These are phyloP conservation scores for Butorides virescens DNA, from an alignment of 2,113 vertebrate species.

Conservation along the genomic window DNA sequence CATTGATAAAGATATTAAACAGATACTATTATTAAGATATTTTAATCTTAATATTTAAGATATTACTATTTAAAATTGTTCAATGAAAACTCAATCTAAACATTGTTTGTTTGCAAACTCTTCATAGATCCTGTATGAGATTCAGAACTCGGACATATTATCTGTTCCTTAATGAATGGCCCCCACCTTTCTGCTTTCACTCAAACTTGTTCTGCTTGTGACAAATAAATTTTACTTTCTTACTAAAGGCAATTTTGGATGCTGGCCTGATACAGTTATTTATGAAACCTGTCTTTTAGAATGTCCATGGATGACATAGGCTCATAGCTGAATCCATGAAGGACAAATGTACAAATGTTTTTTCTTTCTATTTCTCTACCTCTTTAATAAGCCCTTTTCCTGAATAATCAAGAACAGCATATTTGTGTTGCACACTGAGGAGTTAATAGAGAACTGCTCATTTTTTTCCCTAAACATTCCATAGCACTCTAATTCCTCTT, in stretches of 20 bases:
- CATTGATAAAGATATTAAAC: too few relatives aligned
- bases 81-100: background rate
- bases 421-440: background rate
- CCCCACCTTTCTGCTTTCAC: background rate
- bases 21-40: too few relatives aligned
- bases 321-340: background rate
- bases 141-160: background rate
- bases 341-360: background rate
- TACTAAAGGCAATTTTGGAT: background rate
- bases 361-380: background rate
- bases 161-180: background rate
- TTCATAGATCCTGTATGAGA: background rate
- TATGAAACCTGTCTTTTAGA: background rate
- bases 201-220: background rate
- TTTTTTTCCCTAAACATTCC: background rate
- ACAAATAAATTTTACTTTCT: background rate
- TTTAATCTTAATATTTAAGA: too few relatives aligned
- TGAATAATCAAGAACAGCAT: background rate
- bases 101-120: background rate
- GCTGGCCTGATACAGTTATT: background rate
- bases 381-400: background rate
- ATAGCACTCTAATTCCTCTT: background rate
- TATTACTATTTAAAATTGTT: background rate
- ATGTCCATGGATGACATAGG: background rate
- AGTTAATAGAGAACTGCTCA: background rate